Evolutionary conservation across 2,888 invertebrate species (phyloP).

Genomic region (Patella pellucida): DNA sequence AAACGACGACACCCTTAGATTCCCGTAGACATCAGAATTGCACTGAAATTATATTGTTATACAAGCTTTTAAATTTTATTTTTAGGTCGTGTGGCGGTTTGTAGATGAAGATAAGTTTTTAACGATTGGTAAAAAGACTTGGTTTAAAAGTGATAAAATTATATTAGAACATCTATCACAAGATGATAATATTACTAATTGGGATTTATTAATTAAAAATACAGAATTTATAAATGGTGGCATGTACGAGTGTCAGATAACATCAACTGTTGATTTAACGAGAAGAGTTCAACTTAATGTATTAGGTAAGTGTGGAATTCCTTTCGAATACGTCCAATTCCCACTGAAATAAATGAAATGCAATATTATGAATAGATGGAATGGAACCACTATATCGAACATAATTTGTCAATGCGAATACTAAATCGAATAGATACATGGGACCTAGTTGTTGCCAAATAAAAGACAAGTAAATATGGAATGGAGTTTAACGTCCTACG

Average conservation of each 20-base stretch:
- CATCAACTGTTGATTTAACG: not conserved
- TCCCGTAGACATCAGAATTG: too few relatives aligned
- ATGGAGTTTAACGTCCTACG: too few relatives aligned
- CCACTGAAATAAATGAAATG: too few relatives aligned
- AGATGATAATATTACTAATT: constrained; percentile 1
- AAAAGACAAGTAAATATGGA: too few relatives aligned
- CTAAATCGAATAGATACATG: too few relatives aligned
- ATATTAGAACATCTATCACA: constrained; percentile 1
- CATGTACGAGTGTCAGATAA: constrained; percentile 1
- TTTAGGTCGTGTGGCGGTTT: not conserved
- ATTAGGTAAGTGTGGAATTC: not conserved
- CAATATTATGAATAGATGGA: too few relatives aligned
- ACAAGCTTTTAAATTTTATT: not conserved
- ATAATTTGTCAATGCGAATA: too few relatives aligned
- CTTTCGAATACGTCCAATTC: too few relatives aligned
- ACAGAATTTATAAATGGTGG: not conserved
- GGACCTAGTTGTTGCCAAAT: too few relatives aligned
- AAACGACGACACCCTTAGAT: too few relatives aligned
- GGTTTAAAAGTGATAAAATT: not conserved
- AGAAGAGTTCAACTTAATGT: not conserved
- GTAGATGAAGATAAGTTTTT: constrained; percentile 8
- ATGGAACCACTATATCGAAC: too few relatives aligned
- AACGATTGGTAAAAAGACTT: not conserved
- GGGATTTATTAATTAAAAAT: constrained; percentile 9
- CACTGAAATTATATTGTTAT: not conserved